These are phyloP conservation scores for Podarcis cretensis DNA, from an alignment of 2,113 vertebrate genomes.

Conservation along the genomic window DNA sequence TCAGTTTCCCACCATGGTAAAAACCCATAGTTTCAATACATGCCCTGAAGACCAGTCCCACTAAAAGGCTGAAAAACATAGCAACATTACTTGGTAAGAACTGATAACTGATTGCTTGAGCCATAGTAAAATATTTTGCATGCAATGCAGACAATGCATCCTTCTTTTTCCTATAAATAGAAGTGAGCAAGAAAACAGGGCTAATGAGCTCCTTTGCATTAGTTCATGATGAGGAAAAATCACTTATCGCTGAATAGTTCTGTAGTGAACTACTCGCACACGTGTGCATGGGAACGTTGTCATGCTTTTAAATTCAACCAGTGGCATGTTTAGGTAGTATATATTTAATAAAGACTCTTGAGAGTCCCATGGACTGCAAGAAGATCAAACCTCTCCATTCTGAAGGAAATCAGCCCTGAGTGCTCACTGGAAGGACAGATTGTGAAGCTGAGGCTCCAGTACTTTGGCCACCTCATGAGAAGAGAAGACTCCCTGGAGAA, in stretches of 20 bases:
- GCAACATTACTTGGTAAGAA: not conserved
- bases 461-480: too few species aligned
- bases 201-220: not conserved
- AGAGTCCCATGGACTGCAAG: too few species aligned
- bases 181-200: not conserved
- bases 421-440: too few species aligned
- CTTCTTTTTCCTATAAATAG: not conserved
- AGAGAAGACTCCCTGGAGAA: too few species aligned
- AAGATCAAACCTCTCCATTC: too few species aligned
- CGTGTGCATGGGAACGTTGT: too few species aligned
- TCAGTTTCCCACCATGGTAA: not conserved
- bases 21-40: not conserved
- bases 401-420: too few species aligned
- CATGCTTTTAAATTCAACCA: too few species aligned
- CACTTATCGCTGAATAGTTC: not conserved
- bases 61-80: not conserved
- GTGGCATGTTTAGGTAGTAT: too few species aligned
- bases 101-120: not conserved
- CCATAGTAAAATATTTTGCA: not conserved
- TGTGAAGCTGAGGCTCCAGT: too few species aligned
- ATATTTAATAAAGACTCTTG: too few species aligned
- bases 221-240: not conserved
- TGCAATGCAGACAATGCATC: not conserved
- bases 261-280: not conserved
- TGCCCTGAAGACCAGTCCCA: not conserved